Base-by-base conservation (phyloP, 2,888 invertebrate genomes). In the Alviniconcha strummeri region DNA sequence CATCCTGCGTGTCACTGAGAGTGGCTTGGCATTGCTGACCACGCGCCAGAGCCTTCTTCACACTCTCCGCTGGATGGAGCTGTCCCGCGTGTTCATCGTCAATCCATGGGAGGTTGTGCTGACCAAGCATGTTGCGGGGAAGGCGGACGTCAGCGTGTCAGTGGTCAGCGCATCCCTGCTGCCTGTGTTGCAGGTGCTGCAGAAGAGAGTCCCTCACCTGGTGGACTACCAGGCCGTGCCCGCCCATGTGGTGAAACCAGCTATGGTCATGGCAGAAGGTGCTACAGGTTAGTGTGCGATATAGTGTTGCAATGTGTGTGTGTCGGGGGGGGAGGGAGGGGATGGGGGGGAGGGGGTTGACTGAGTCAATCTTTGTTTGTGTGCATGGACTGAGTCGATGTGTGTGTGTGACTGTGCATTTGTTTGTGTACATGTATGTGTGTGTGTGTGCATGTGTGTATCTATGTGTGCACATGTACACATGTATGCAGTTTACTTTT, bases 41-140 rank as follows among this genome's bases (percentile, higher is more conserved):
- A 8, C 19, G 52, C 76, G 67, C 67, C 82, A 82, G 76, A 67
- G 69, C n/a, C 54, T 55, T 57, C 67, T 86, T 4, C 85, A 86
- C 54, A 15, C 81, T 71, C 80, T 86, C 15, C 82, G 81, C 19
- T 86, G 83, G 85, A 78, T 80, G 74, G 85, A 86, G 56, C 71
- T 86, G 52, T 84, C 86, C 1, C 76, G 86, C 19, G 78, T 85
- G 11, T 79, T 81, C 57, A 81, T 85, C 55, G 79, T 85, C 55
- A 86, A 85, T 36, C 85, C 86, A 0, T 86, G 86, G 86, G 86
- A 86, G 83, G 80, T 85, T 64, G 57, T 82, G 56, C 72, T 86
- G 13, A 83, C 82, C 19, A 79, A 77, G 67, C 85, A 78, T 71
- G 71, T 85, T 54, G 83, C 85, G 60, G 86, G 86, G 13, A 80